Conservation (phyloP, 2,113 vertebrate genomes). For the Phyllostomus discolor region DNA sequence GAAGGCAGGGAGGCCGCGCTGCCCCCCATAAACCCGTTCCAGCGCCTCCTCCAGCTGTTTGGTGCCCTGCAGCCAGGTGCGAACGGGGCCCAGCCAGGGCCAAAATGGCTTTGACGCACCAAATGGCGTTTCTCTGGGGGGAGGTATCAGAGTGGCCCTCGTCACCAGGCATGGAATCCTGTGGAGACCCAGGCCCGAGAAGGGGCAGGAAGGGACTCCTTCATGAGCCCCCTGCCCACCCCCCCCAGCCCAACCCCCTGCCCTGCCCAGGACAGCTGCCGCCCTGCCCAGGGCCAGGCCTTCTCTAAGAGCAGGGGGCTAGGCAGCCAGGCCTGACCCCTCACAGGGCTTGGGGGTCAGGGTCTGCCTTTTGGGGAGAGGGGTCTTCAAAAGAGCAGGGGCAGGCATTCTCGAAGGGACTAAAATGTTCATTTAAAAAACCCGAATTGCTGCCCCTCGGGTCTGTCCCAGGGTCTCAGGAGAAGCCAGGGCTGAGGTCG, state of each 20-base stretch:
- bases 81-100: conserved; percentile 29
- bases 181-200: not conserved
- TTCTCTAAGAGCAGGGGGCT: not conserved
- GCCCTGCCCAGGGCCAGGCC: accelerated
- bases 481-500: not conserved
- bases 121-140: conserved; percentile 21
- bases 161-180: not conserved
- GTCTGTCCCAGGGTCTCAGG: not conserved
- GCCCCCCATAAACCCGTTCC: not conserved
- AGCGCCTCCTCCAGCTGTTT: not conserved
- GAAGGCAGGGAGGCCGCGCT: accelerated
- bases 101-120: conserved; percentile 62
- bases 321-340: accelerated
- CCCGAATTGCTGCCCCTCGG: accelerated
- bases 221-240: not conserved
- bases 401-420: not conserved
- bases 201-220: not conserved
- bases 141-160: not conserved
- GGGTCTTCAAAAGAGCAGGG: not conserved
- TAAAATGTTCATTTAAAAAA: not conserved
- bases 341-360: not conserved
- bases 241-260: not conserved
- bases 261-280: not conserved
- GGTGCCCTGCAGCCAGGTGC: conserved; percentile 32
- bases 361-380: not conserved